Base-by-base conservation (phyloP, 1,140 invertebrate species). In the Drosophila sturtevanti region DNA sequence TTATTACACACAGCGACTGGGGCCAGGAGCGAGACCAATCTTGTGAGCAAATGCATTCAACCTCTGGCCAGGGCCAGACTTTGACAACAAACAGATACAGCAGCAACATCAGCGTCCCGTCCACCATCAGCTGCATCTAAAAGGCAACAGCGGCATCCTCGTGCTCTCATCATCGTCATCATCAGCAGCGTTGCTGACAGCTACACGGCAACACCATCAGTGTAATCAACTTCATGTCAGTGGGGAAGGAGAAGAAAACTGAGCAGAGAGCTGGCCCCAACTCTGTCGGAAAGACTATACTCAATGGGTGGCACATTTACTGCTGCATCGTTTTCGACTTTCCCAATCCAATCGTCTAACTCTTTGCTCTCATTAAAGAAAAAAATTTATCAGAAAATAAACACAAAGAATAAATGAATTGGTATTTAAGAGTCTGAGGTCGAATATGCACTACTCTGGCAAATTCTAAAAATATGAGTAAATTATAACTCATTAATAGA, bases 131-230 rank as follows among this genome's bases (percentile, higher is more conserved):
- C 74, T 73, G 55, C 72, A 14, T 27, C 59, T 24, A 61, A 5
- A 61, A 35, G 62, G 71, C 72, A 64, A 67, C 72, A 63, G 51
- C 71, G 70, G 79, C 76, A 76, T 77, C 81, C 81, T 77, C 73
- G 73, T 76, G 79, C 82, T 89, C 82, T 89, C 82, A 89, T 87
- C 82, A 87, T 87, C 76, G 84, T 84, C 84, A 89, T 87, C 84
- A 89, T 84, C 84, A 84, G 85, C 84, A 89, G 85, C 84, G 65
- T 71, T 84, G 84, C 79, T 87, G 84, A 87, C 84, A 87, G 84
- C 84, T 79, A 87, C 84, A 87, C 84, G 79, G 84, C 84, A 87
- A 87, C 84, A 84, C 84, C 84, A 87, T 87, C 84, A 87, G 84
- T 73, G 84, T 87, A 87, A 87, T 87, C 84, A 87, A 87, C 84